Base-by-base conservation (phyloP, 2,797 vertebrate species). In the Anas flavirostris region DNA sequence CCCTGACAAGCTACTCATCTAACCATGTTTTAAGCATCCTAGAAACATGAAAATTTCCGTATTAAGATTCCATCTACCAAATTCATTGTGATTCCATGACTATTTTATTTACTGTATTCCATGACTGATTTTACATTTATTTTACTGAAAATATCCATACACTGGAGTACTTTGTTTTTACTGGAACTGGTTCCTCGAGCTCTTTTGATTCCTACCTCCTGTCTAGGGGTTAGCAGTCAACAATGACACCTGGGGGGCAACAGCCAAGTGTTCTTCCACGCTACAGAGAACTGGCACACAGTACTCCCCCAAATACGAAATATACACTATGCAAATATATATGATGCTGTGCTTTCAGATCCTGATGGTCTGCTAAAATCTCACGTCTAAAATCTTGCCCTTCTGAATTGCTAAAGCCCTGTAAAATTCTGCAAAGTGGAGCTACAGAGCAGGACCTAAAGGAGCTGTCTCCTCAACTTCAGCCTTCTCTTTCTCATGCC, bases 241-340 rank as follows among this genome's bases (percentile, higher is more conserved):
- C 39, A 18, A 33, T 11, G n/a, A 2, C 7, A 18, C 12, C n/a
- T 33, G 19, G 11, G 55, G 2, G 0, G n/a, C 37, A 74, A 53
- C 12, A 72, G 17, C 16, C 6, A 21, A 67, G 31, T 22, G 14
- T 46, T 67, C 44, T 21, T 52, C 37, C 21, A 29, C 0, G 2
- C 55, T 33, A 56, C 33, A 19, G 25, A 76, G 31, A 84, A 44
- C 37, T 80, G n/a, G 14, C 59, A 55, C 33, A 59, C 22, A 35
- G 21, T 23, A 35, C 23, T 35, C 9, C 33, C 21, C 8, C 33
- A 59, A 9, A 19, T 56, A 56, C 9, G 31, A 56, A 22, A 35
- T 59, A 35, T 7, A 35, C 22, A 23, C 58, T 35, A 26, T 35
- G 33, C 21, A 59, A 59, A 59, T 59, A 35, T 10, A 25, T 10